Evolutionary conservation across 2,797 vertebrate genomes (phyloP).

Genomic region (Acrossocheilus fasciatus): DNA sequence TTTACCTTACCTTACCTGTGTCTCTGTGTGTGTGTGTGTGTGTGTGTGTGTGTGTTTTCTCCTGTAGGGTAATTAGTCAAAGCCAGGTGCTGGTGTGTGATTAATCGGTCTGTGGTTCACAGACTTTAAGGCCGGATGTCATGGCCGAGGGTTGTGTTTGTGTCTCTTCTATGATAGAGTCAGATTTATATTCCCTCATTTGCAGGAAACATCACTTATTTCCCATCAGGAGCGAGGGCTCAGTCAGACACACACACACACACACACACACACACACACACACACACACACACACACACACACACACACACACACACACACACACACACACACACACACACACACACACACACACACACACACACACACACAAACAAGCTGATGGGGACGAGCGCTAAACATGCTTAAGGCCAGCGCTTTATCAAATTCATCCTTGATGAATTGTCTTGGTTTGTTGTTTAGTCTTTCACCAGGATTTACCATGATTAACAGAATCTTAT

Average conservation of each 20-base stretch:
- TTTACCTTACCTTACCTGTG: background rate
- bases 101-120: conserved; percentile 78
- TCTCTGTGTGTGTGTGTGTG: background rate
- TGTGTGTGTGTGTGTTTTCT: conserved; percentile 18
- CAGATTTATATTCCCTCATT: conserved; percentile 66
- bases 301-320: background rate
- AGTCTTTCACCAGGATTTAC: background rate
- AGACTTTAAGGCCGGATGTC: conserved; percentile 73
- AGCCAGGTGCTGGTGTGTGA: conserved; percentile 76
- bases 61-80: conserved; percentile 76
- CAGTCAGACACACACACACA: background rate
- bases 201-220: conserved; percentile 14
- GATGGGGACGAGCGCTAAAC: background rate
- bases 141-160: conserved; percentile 69
- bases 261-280: background rate
- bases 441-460: background rate
- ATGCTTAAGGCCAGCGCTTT: background rate
- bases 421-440: conserved; percentile 7
- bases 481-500: background rate
- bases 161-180: conserved; percentile 68
- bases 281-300: background rate
- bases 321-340: background rate
- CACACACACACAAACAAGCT: background rate
- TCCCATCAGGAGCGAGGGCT: conserved; percentile 6
- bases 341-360: background rate